Percentiles rank a stretch among this genome's conserved stretches.
phyloP scores from a whole-genome alignment of 1,140 invertebrate genomes.

The Zaprionus ghesquierei region DNA sequence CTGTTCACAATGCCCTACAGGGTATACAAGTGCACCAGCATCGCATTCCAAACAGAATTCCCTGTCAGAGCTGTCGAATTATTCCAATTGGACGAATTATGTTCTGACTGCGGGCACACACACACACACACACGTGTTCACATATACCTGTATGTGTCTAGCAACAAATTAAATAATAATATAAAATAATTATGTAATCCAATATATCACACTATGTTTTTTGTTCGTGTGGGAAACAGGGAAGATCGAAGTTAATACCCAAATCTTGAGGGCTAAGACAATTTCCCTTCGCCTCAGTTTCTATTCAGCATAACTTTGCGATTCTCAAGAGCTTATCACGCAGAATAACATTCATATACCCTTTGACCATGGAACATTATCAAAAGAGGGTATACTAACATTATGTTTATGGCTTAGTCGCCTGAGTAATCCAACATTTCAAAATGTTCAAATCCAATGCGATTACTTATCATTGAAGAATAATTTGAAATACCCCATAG shows the following conservation, averaged over 20 bases:
- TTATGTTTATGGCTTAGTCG: no score
- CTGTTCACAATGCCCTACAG: not conserved
- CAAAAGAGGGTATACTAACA: no score
- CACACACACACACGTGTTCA: not conserved
- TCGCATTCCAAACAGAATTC: constrained; percentile 13
- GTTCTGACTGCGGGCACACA: not conserved
- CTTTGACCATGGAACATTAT: no score
- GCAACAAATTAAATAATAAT: constrained; percentile 32
- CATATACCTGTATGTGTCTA: constrained; percentile 7
- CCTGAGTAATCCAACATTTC: no score
- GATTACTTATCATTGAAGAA: no score
- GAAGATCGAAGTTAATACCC: not conserved
- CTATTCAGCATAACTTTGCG: no score
- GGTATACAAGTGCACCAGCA: not conserved
- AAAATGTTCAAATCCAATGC: no score
- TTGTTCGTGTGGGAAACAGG: not conserved
- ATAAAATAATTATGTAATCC: constrained; percentile 9
- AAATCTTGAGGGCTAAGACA: no score
- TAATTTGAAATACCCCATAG: no score
- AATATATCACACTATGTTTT: not conserved
- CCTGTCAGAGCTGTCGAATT: not conserved
- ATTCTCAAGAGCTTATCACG: no score
- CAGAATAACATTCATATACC: no score
- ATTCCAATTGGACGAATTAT: not conserved
- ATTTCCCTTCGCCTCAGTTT: no score